These are phyloP conservation scores for Ataeniobius toweri DNA, from an alignment of 2,797 vertebrate species.

Conservation along the genomic window DNA sequence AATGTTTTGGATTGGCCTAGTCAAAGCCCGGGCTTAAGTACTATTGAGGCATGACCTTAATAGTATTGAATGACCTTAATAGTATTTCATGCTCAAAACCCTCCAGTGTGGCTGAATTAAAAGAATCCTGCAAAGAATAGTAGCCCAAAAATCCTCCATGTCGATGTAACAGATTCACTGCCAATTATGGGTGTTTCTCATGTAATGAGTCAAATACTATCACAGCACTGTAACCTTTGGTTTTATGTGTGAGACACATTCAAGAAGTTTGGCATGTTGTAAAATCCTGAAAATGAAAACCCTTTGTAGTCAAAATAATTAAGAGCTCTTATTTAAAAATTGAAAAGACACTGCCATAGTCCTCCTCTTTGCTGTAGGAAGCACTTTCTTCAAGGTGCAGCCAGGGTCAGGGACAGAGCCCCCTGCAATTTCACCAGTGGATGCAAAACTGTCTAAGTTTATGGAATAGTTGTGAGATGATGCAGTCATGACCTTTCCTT, in stretches of 20 bases:
- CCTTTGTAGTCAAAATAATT: neutral
- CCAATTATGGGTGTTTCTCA: neutral
- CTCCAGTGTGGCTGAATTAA: neutral
- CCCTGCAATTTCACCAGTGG: neutral
- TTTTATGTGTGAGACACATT: neutral
- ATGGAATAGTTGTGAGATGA: neutral
- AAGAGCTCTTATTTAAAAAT: neutral
- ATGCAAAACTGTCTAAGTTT: neutral
- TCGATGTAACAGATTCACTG: neutral
- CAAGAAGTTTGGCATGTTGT: neutral
- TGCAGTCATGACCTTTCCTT: neutral
- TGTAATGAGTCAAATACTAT: neutral
- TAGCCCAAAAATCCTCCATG: neutral
- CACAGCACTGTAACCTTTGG: neutral
- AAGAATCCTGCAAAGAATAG: neutral
- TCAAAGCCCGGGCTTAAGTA: neutral
- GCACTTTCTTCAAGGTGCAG: neutral
- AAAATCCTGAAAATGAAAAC: constrained; percentile 1
- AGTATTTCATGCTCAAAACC: neutral
- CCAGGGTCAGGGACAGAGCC: neutral
- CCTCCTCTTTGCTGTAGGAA: neutral
- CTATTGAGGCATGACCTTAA: neutral
- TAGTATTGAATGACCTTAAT: too few species aligned
- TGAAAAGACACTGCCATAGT: neutral
- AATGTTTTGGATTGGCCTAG: neutral